Evolutionary conservation across 2,113 vertebrate species (phyloP), one percentile per base, ranked within the genome.

Genomic region (Salvelinus alpinus): DNA sequence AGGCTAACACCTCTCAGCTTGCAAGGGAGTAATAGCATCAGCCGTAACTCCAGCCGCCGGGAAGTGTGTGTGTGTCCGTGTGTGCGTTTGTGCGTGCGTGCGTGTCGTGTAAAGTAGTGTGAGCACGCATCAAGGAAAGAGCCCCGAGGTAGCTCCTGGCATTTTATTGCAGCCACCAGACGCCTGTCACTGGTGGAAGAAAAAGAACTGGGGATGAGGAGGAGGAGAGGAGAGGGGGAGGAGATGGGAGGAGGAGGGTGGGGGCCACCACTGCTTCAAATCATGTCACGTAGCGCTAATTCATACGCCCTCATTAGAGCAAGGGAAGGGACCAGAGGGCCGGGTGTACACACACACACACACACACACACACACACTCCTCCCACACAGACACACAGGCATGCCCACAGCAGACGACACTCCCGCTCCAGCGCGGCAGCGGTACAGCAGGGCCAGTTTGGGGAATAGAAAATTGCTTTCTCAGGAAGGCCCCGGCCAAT

Each of bases 401-500:
- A 57, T 54, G 68, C 84, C 80, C 72, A 77, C 48, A 86, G 73
- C 77, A 70, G 29, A 20, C 85, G 5, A 77, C 65, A 79, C 72
- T 79, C 82, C 76, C 31, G 75, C 84, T 86, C 48, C 86, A 85
- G 88, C 86, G 89, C 84, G 86, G 90, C 91, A 90, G 83, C 85
- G 83, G 85, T 94, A 93, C 95, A 95, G 79, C 82, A 93, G 91
- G 94, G 95, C 95, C 95, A 96, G 97, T 97, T 97, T 96, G 95
- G 97, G 97, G 97, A 99, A 99, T 99, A 97, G 96, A 97, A 97
- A 98, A 98, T 97, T 98, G 97, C 97, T 97, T 98, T 98, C 96
- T 98, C 96, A 98, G 97, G 97, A 99, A 99, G 96, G 96, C 96
- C 95, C 95, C 89, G 95, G 96, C 97, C 97, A 99, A 99, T 99